Conservation (phyloP, 2,888 invertebrate genomes). For the Macropis europaea region DNA sequence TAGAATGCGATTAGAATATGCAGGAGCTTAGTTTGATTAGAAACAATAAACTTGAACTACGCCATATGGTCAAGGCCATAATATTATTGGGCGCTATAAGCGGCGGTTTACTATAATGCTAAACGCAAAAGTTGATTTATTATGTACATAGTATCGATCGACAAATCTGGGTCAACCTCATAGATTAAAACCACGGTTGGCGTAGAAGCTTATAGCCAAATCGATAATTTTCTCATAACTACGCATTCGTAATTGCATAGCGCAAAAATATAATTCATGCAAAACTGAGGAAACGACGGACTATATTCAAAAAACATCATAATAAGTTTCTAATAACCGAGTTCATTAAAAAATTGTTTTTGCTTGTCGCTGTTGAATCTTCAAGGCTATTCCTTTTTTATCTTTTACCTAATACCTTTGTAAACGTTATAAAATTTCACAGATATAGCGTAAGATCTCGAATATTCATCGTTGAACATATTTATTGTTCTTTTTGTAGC, state of each 20-base stretch:
- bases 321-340: too few relatives aligned
- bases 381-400: too few relatives aligned
- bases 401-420: too few relatives aligned
- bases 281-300: not conserved
- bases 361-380: too few relatives aligned
- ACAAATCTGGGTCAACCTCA: constrained; percentile 19
- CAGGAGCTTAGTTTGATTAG: not conserved
- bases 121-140: constrained; percentile 28
- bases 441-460: too few relatives aligned
- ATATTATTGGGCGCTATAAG: constrained; percentile 1
- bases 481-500: too few relatives aligned
- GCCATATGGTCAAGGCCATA: constrained; percentile 26
- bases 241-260: not conserved
- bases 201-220: not conserved
- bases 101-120: constrained; percentile 13
- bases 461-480: too few relatives aligned
- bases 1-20: not conserved
- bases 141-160: constrained; percentile 43
- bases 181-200: constrained; percentile 1
- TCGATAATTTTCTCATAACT: not conserved
- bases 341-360: too few relatives aligned
- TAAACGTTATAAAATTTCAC: too few relatives aligned
- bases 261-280: not conserved
- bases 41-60: constrained; percentile 10
- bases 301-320: too few relatives aligned